phyloP scores from a whole-genome alignment of 2,888 invertebrate genomes.

The Tetanocera ferruginea region DNA sequence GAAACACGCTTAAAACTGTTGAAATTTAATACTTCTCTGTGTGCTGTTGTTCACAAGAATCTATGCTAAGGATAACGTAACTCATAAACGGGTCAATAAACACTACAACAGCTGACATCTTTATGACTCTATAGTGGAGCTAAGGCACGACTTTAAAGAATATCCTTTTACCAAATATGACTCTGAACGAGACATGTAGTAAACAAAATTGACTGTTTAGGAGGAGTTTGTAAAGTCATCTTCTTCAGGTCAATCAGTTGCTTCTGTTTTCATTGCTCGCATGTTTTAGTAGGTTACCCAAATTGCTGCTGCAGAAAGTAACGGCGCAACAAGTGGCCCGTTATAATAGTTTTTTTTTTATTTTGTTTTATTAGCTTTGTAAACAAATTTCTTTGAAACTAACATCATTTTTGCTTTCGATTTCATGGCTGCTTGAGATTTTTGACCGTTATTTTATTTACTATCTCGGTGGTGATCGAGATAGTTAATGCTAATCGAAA shows the following conservation, averaged over 20 bases:
- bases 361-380: neutral
- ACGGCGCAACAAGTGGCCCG: neutral
- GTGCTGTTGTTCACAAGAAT: neutral
- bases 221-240: too few species aligned
- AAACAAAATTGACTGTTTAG: too few species aligned
- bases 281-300: neutral
- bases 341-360: neutral
- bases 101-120: slow-evolving; percentile 15
- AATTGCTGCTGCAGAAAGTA: neutral
- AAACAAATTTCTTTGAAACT: neutral
- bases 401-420: neutral
- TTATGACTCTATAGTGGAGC: neutral
- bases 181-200: neutral
- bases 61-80: neutral
- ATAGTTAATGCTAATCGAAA: neutral
- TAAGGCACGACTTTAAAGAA: neutral
- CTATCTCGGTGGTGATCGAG: neutral
- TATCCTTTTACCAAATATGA: slow-evolving; percentile 16
- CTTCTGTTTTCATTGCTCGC: neutral
- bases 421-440: slow-evolving; percentile 15
- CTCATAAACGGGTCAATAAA: neutral
- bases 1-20: slow-evolving; percentile 9
- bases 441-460: slow-evolving; percentile 8
- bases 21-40: slow-evolving; percentile 24
- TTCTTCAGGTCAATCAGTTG: neutral